Evolutionary conservation across 2,113 vertebrate genomes (phyloP), one percentile per base, ranked within the genome.

Genomic region (Genyomyrus donnyi): DNA sequence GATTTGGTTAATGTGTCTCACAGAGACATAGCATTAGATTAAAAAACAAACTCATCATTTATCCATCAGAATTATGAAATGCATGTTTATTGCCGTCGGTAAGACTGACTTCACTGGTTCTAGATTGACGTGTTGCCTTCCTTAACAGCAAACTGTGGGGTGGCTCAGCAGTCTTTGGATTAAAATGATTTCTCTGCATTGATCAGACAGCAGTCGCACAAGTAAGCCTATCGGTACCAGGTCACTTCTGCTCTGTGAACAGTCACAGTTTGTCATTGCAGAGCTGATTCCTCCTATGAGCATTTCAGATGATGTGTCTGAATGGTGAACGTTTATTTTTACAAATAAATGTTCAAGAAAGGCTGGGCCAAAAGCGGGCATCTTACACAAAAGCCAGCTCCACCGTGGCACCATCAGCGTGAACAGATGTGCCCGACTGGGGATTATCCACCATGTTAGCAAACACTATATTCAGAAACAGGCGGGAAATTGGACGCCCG

Each of bases 401-500:
- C n/a, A 1, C 70, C 52, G 70, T 89, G 52, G 24, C n/a, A 39
- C 48, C 70, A 85, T 56, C 56, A 84, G 42, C 19, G 21, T 56
- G 48, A 84, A 46, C 70, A 80, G 49, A 89, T 83, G 88, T 74
- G 48, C 42, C 35, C 48, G 39, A 62, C n/a, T 5, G 49, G 42
- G 48, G 27, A 87, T 88, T 77, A 90, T 90, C 87, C 50, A 77
- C 85, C 56, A 62, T 87, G 84, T 85, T 85, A 87, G 56, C n/a
- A 85, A 85, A 89, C 53, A 89, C 80, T 85, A 39, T 85, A 89
- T 58, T 53, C 15, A 50, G 52, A 86, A 66, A 53, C 8, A 58
- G 90, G 87, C 88, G 77, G 90, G 89, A 92, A 93, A 93, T 89
- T 93, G 90, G 89, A 92, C 91, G 91, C 89, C 90, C 85, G 45